phyloP scores from a whole-genome alignment of 1,140 invertebrate genomes.

The Chelonus insularis region DNA sequence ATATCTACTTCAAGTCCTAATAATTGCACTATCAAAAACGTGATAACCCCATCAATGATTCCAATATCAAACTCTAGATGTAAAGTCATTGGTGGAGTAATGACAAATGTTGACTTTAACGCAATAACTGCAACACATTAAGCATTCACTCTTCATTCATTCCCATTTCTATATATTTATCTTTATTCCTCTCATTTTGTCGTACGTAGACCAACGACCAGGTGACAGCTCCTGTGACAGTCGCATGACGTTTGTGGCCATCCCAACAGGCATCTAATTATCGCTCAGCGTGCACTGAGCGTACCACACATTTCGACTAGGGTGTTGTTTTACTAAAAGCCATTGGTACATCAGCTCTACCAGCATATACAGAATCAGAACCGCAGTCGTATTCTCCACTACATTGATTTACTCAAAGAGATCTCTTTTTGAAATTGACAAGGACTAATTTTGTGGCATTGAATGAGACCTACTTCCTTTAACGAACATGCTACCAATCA shows the following conservation, averaged over 20 bases:
- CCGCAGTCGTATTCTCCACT: background rate
- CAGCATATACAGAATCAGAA: background rate
- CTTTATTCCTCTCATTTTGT: background rate
- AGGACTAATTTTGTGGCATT: no score
- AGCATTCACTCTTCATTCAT: background rate
- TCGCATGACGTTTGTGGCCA: conserved; percentile 55
- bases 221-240: conserved; percentile 57
- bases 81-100: no score
- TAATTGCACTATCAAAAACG: no score
- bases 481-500: no score
- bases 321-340: conserved; percentile 36
- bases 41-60: no score
- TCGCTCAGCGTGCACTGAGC: conserved; percentile 37
- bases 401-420: no score
- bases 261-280: conserved; percentile 55
- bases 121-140: background rate
- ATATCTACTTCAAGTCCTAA: no score
- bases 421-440: no score
- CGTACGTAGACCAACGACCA: conserved; percentile 37
- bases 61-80: no score
- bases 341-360: background rate
- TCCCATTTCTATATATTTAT: background rate
- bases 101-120: background rate
- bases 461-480: no score
- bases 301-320: conserved; percentile 32